A percentile compares a stretch with the other conserved stretches of the same genome.
Evolutionary conservation across 2,113 vertebrate species (phyloP).

Genomic region (Rhinolophus sinicus): DNA sequence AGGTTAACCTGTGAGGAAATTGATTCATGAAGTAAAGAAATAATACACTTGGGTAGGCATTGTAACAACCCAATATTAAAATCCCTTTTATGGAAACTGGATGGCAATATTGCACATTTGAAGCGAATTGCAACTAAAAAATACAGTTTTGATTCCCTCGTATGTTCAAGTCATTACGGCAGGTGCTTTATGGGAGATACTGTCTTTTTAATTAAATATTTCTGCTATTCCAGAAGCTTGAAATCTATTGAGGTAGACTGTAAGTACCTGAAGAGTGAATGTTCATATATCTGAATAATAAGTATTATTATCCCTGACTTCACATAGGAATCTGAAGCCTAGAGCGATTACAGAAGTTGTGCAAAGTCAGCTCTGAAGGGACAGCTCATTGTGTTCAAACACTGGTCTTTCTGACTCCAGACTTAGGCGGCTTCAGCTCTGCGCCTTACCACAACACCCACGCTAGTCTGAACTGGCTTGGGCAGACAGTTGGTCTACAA

Average conservation of each 20-base stretch:
- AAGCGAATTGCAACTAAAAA: slow-evolving; percentile 11
- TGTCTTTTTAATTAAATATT: slow-evolving; percentile 13
- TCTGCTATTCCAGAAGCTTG: background rate
- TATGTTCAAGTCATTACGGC: slow-evolving; percentile 13
- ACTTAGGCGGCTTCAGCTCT: background rate
- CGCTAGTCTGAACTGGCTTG: background rate
- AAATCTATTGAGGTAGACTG: background rate
- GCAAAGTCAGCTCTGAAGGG: background rate
- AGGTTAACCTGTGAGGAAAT: slow-evolving; percentile 4
- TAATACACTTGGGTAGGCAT: background rate
- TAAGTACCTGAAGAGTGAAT: background rate
- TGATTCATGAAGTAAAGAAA: slow-evolving; percentile 18
- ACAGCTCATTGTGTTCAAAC: background rate
- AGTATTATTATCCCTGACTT: background rate
- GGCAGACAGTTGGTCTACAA: background rate
- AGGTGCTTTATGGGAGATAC: background rate
- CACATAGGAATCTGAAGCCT: background rate
- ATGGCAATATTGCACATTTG: background rate
- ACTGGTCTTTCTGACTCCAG: background rate
- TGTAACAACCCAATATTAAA: background rate
- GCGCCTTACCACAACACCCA: background rate
- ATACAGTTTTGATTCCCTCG: background rate
- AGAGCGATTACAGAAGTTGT: background rate
- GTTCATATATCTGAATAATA: slow-evolving; percentile 26
- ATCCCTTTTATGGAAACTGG: background rate